phyloP scores from a whole-genome alignment of 2,888 invertebrate genomes.

The Agriopis leucophaearia region DNA sequence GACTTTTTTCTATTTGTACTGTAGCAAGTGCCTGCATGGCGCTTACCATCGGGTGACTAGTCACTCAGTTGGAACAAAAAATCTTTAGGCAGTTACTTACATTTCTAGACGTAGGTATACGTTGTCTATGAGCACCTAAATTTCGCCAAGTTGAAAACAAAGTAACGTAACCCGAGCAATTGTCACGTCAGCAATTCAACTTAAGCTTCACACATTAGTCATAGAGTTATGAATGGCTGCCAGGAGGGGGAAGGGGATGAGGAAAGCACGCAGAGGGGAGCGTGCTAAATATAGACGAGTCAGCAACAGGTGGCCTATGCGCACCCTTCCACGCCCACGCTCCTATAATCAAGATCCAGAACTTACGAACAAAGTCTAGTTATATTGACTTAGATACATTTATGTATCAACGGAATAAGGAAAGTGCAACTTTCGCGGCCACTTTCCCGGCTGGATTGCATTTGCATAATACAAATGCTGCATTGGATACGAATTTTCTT shows the following conservation, averaged over 20 bases:
- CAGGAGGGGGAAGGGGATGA: slow-evolving; percentile 58
- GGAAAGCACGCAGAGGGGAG: slow-evolving; percentile 47
- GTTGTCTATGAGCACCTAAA: background rate
- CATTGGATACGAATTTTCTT: slow-evolving; percentile 27
- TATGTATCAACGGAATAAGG: slow-evolving; percentile 45
- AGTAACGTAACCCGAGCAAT: slow-evolving; percentile 8
- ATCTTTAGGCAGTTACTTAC: too few relatives aligned
- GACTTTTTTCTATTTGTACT: too few relatives aligned
- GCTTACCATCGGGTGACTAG: too few relatives aligned
- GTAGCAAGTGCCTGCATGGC: too few relatives aligned
- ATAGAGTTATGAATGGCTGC: slow-evolving; percentile 77
- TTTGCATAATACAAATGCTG: slow-evolving; percentile 37
- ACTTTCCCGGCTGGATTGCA: slow-evolving; percentile 39
- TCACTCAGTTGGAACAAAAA: too few relatives aligned
- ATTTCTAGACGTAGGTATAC: too few relatives aligned
- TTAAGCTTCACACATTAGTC: slow-evolving; percentile 79
- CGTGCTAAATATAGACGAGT: slow-evolving; percentile 74
- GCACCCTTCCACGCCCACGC: slow-evolving; percentile 66
- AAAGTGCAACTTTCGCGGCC: slow-evolving; percentile 47
- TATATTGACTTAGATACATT: slow-evolving; percentile 30
- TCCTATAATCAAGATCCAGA: slow-evolving; percentile 38
- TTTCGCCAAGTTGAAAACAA: background rate
- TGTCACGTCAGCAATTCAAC: slow-evolving; percentile 43
- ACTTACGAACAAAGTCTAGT: slow-evolving; percentile 41
- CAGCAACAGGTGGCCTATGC: slow-evolving; percentile 77